Conservation (phyloP, 2,888 invertebrate genomes). For the Diarsia dahlii region DNA sequence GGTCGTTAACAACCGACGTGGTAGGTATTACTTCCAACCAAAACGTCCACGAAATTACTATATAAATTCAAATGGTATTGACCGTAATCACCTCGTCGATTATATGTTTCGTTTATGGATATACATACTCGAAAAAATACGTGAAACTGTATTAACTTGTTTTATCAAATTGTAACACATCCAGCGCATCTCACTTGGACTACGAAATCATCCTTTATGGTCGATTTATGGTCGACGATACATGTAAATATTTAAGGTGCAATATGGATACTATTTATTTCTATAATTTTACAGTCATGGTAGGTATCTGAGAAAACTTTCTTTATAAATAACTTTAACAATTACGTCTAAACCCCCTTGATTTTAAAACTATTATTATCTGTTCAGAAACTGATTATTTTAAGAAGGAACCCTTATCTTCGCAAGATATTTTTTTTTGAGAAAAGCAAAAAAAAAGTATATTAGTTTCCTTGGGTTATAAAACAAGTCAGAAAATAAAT, state of each 20-base stretch:
- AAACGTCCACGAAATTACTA: slow-evolving; percentile 28
- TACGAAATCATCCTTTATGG: background rate
- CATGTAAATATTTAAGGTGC: background rate
- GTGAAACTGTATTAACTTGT: background rate
- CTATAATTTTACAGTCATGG: background rate
- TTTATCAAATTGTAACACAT: slow-evolving; percentile 3
- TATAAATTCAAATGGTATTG: slow-evolving; percentile 25
- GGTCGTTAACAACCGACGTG: slow-evolving; percentile 24
- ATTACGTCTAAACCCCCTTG: background rate
- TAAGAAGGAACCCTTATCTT: too few relatives aligned
- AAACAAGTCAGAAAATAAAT: too few relatives aligned
- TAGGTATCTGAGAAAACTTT: background rate
- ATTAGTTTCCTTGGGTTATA: too few relatives aligned
- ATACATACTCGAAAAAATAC: slow-evolving; percentile 1
- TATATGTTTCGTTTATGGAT: background rate
- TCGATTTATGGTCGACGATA: background rate
- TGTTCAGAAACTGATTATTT: background rate
- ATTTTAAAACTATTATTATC: too few relatives aligned
- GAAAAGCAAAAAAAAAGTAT: too few relatives aligned
- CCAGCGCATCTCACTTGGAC: background rate
- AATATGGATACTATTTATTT: background rate
- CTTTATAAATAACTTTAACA: background rate
- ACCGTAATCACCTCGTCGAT: background rate
- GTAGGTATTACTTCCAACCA: slow-evolving; percentile 26
- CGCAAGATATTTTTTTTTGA: too few relatives aligned